Evolutionary conservation across 2,113 vertebrate genomes (phyloP).

Genomic region (Craseonycteris thonglongyai): DNA sequence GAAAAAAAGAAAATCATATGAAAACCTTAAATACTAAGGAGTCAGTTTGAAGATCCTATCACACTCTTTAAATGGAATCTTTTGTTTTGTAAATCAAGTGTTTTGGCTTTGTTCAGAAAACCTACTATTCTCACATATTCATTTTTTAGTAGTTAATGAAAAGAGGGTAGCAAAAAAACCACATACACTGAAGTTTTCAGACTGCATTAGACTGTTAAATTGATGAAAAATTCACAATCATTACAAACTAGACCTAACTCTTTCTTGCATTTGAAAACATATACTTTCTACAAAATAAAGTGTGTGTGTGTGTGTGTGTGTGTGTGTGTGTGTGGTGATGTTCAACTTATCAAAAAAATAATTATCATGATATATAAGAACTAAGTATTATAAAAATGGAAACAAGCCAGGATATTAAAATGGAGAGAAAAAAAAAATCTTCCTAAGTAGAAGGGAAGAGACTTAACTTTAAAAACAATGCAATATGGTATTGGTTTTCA

Average conservation of each 20-base stretch:
- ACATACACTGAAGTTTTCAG: slow-evolving; percentile 4
- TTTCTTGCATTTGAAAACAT: background rate
- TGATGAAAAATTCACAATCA: background rate
- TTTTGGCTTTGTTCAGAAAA: background rate
- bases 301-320: background rate
- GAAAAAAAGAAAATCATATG: background rate
- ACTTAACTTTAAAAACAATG: background rate
- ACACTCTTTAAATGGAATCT: background rate
- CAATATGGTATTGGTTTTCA: background rate
- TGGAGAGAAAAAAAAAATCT: background rate
- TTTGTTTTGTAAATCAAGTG: background rate
- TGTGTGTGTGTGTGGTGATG: background rate
- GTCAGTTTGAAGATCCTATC: background rate
- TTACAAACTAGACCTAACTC: background rate
- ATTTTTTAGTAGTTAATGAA: background rate
- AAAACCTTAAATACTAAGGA: background rate
- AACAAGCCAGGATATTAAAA: background rate
- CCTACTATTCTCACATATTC: background rate
- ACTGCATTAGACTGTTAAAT: slow-evolving; percentile 22
- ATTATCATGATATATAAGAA: slow-evolving; percentile 11
- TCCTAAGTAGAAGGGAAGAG: background rate
- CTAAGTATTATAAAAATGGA: slow-evolving; percentile 16
- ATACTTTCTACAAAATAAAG: background rate
- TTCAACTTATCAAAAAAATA: slow-evolving; percentile 32
- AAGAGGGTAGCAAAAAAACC: background rate